Evolutionary conservation across 2,113 vertebrate species (phyloP), one percentile per base, ranked within the genome.

Genomic region (Callaeas wilsoni): DNA sequence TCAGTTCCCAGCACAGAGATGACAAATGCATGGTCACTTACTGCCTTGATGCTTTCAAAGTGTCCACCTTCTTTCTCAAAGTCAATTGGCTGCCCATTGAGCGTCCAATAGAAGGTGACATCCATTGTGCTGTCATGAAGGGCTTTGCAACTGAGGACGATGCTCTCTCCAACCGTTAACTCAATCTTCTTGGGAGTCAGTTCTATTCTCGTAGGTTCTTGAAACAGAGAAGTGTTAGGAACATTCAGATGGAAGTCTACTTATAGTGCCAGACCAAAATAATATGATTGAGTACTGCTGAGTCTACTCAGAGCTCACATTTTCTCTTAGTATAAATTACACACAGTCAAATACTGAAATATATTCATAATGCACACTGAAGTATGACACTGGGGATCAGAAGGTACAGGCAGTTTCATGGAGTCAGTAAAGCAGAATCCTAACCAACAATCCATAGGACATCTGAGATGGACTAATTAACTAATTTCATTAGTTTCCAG

Each of bases 31-130:
- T 30, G 25, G 70, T 91, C 87, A 98, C 99, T 99, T 98, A 99
- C 99, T 86, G 99, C 99, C 96, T 99, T 98, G 97, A 99, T 99
- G 98, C 97, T 99, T 98, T 99, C 99, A 96, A 99, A 99, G 96
- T 99, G 99, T 95, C 98, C 98, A 4, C 98, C 98, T n/a, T 99
- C 98, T 79, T 98, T 99, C 49, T 98, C 98, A 47, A 99, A 99
- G 90, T 98, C 98, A 65, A 99, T 99, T 16, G 98, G 98, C 49
- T 98, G 98, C 73, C 98, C 98, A 93, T 99, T 99, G 84, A 98
- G 98, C 5, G 98, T 98, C 99, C 99, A 99, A 89, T 98, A 98
- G 98, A 99, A 99, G 55, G 96, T 98, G 89, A 99, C 98, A 46
- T 99, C 99, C 94, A 99, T 97, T 4, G 98, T 98, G 7, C 97